These are phyloP conservation scores for Acrocera orbiculus DNA, from an alignment of 2,888 invertebrate species.

Conservation along the genomic window DNA sequence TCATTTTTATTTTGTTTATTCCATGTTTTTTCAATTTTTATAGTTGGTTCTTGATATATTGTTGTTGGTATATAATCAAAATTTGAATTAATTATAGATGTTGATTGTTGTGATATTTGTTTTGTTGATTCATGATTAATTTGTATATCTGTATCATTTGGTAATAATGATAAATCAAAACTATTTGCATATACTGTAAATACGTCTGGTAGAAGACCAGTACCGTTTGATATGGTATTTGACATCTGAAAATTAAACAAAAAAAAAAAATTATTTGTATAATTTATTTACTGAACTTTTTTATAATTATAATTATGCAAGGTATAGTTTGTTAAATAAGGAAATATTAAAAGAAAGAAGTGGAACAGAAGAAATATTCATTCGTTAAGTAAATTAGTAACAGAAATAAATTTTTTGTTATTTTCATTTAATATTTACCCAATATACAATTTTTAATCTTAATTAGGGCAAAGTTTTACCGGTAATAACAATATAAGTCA, in stretches of 20 bases:
- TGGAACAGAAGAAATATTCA: too few relatives aligned
- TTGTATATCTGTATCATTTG: constrained; percentile 30
- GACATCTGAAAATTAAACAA: constrained; percentile 7
- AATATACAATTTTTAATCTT: too few relatives aligned
- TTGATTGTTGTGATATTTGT: neutral
- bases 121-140: constrained; percentile 28
- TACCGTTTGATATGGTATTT: constrained; percentile 6
- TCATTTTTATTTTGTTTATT: constrained; percentile 9
- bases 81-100: too few relatives aligned
- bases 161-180: constrained; percentile 56
- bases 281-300: too few relatives aligned
- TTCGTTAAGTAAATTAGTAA: too few relatives aligned
- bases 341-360: too few relatives aligned
- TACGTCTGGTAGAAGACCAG: constrained; percentile 17
- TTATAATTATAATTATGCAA: too few relatives aligned
- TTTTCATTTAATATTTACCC: too few relatives aligned
- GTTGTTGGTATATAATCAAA: constrained; percentile 20
- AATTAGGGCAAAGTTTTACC: too few relatives aligned
- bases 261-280: constrained; percentile 1
- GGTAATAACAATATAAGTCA: too few relatives aligned
- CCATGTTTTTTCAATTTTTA: constrained; percentile 29
- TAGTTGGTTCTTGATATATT: constrained; percentile 17
- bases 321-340: too few relatives aligned
- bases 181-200: constrained; percentile 37
- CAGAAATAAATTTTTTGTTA: too few relatives aligned